Evolutionary conservation across 2,888 invertebrate genomes (phyloP).

Genomic region (Tenthredo notha): DNA sequence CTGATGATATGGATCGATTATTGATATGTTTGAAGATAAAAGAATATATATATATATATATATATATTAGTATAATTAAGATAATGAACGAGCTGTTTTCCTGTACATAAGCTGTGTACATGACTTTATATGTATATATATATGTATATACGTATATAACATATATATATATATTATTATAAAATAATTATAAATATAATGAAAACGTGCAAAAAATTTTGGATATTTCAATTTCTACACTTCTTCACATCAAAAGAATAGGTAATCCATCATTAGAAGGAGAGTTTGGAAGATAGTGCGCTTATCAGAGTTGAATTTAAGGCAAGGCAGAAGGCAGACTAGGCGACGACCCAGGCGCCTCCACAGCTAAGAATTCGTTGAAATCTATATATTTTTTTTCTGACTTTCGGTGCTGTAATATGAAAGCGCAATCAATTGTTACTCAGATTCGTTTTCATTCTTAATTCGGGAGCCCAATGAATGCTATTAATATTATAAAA

Average conservation of each 20-base stretch:
- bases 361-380: too few species aligned
- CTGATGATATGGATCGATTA: conserved; percentile 58
- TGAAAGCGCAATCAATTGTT: too few species aligned
- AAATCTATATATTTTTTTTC: too few species aligned
- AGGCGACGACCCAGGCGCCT: too few species aligned
- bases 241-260: background rate
- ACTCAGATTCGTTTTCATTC: background rate
- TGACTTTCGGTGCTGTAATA: too few species aligned
- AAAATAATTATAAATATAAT: conserved; percentile 64
- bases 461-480: background rate
- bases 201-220: conserved; percentile 52
- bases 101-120: conserved; percentile 62
- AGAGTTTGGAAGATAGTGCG: background rate
- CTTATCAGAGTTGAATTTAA: background rate
- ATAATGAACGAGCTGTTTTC: conserved; percentile 51
- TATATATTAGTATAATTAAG: conserved; percentile 42
- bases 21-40: conserved; percentile 60
- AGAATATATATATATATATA: conserved; percentile 2
- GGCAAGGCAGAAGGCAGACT: too few species aligned
- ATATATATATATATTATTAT: conserved; percentile 61
- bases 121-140: conserved; percentile 62
- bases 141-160: conserved; percentile 57
- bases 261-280: background rate
- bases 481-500: background rate
- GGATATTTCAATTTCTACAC: background rate